phyloP scores from a whole-genome alignment of 2,888 invertebrate genomes.

The Vannuccia rotundouncinata region DNA sequence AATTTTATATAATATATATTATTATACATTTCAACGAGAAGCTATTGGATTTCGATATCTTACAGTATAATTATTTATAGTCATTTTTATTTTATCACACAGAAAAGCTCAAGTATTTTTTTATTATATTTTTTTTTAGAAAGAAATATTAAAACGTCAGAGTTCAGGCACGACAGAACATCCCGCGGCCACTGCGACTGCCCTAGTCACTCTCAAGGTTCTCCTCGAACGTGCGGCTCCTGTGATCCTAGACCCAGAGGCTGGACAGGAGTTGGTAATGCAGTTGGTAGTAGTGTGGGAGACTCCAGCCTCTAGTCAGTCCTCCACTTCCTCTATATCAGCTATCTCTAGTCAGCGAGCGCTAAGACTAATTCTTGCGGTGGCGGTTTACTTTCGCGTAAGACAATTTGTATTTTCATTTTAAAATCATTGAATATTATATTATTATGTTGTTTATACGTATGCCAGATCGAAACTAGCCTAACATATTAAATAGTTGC shows the following conservation, averaged over 20 bases:
- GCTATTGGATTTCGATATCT: too few relatives aligned
- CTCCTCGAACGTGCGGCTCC: conserved; percentile 85
- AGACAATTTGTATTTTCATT: too few relatives aligned
- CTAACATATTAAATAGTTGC: too few relatives aligned
- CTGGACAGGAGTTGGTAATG: conserved; percentile 64
- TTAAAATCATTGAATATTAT: too few relatives aligned
- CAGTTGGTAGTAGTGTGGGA: conserved; percentile 40
- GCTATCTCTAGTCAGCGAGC: not conserved
- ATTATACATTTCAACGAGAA: too few relatives aligned
- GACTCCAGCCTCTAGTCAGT: not conserved
- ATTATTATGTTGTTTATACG: too few relatives aligned
- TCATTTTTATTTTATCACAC: too few relatives aligned
- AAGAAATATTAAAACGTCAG: not conserved
- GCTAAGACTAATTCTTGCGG: not conserved
- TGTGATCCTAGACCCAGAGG: conserved; percentile 86
- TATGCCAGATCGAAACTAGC: too few relatives aligned
- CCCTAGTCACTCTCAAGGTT: conserved; percentile 45
- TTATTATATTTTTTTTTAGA: too few relatives aligned
- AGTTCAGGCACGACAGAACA: not conserved
- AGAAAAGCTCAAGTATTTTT: too few relatives aligned
- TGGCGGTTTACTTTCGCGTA: conserved; percentile 13
- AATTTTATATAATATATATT: too few relatives aligned
- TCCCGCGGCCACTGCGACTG: not conserved
- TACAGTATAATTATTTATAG: too few relatives aligned
- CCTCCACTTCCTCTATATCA: not conserved